A percentile compares a stretch with the other conserved stretches of the same genome.
Conservation (phyloP, 2,797 vertebrate genomes). For the Anguilla pacifica region DNA sequence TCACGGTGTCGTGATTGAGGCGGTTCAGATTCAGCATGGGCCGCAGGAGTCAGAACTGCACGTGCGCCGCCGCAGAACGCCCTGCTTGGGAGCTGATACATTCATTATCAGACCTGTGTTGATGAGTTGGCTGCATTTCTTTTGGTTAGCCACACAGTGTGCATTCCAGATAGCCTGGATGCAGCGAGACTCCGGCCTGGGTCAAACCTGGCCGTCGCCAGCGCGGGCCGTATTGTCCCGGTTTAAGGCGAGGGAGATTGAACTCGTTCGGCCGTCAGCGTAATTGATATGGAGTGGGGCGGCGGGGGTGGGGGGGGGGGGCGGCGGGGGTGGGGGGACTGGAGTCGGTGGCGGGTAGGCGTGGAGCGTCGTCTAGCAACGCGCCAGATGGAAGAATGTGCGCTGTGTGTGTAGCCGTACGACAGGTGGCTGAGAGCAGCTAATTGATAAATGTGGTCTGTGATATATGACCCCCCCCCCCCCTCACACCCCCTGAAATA, state of each 20-base stretch:
- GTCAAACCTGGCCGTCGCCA: neutral
- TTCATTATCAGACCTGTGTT: neutral
- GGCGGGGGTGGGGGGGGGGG: neutral
- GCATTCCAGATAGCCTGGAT: neutral
- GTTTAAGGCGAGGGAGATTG: neutral
- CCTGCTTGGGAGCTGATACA: neutral
- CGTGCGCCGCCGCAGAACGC: neutral
- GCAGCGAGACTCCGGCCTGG: neutral
- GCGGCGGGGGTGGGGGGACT: neutral
- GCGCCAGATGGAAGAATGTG: neutral
- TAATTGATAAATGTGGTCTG: neutral
- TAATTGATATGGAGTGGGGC: neutral
- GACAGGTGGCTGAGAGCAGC: conserved; percentile 7
- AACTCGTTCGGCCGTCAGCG: neutral
- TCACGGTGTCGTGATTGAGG: neutral
- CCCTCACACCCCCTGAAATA: neutral
- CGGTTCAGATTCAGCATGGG: neutral
- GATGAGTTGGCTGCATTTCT: neutral
- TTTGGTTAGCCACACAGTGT: neutral
- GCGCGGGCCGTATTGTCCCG: neutral
- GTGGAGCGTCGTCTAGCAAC: neutral
- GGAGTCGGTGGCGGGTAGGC: neutral
- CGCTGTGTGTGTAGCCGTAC: neutral
- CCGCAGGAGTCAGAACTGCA: neutral
- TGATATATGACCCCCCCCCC: neutral